A percentile compares a stretch with the other conserved stretches of the same genome.
phyloP scores from a whole-genome alignment of 2,797 vertebrate genomes.

The Holocentrus rufus region DNA sequence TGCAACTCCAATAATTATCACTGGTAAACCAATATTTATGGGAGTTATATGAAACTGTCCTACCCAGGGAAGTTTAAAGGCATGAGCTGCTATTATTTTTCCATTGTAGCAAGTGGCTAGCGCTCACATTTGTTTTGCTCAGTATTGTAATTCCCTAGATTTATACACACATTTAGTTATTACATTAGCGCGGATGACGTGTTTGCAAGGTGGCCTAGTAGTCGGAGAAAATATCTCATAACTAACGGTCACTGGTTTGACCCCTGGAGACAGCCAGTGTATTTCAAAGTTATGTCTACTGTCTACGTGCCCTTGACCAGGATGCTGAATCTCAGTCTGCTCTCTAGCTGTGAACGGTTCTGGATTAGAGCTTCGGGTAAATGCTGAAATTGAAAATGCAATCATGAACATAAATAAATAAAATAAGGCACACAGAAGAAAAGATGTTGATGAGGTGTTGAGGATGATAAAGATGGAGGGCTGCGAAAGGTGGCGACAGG shows the following conservation, averaged over 20 bases:
- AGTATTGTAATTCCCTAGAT: background rate
- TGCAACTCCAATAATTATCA: no score
- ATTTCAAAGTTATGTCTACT: background rate
- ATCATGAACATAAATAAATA: background rate
- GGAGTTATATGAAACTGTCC: no score
- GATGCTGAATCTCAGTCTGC: background rate
- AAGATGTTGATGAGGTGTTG: background rate
- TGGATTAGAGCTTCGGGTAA: background rate
- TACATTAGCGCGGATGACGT: no score
- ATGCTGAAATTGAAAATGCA: background rate
- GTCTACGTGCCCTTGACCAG: conserved; percentile 2
- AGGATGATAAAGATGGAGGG: background rate
- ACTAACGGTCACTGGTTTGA: background rate
- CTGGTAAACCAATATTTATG: no score
- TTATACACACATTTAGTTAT: background rate
- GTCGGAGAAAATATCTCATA: background rate
- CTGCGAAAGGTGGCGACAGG: background rate
- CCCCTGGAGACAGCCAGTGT: background rate
- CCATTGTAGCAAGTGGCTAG: no score
- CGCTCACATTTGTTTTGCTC: no score
- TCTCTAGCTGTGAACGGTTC: background rate
- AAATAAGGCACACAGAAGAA: background rate
- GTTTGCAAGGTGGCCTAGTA: background rate
- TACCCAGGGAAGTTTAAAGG: no score
- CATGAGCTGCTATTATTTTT: no score